phyloP scores from a whole-genome alignment of 1,140 invertebrate genomes.

The Batillaria attramentaria region DNA sequence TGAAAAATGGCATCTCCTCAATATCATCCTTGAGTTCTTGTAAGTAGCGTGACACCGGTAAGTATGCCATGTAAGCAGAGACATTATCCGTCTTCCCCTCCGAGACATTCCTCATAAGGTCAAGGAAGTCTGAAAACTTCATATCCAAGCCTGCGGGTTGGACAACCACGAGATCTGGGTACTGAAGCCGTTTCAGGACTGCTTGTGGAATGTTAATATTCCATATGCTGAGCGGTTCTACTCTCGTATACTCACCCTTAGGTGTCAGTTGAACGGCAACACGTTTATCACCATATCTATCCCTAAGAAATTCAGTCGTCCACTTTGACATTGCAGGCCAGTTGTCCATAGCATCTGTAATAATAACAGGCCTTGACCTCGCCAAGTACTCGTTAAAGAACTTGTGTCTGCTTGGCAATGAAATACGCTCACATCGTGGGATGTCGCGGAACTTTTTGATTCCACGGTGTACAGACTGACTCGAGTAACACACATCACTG shows the following conservation, averaged over 20 bases:
- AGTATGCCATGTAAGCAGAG: constrained; percentile 69
- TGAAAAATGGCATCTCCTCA: constrained; percentile 59
- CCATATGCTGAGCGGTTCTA: constrained; percentile 59
- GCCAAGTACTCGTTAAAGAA: constrained; percentile 66
- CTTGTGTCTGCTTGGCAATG: constrained; percentile 42
- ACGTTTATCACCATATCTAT: constrained; percentile 53
- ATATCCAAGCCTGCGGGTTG: constrained; percentile 61
- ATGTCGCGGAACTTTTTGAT: constrained; percentile 32
- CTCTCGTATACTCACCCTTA: constrained; percentile 65
- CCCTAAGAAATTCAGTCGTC: constrained; percentile 59
- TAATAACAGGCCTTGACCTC: constrained; percentile 66
- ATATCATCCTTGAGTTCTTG: constrained; percentile 62
- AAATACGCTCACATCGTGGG: constrained; percentile 58
- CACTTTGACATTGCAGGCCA: constrained; percentile 65
- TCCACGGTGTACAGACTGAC: neutral
- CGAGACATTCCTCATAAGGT: constrained; percentile 56
- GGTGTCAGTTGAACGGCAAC: constrained; percentile 67
- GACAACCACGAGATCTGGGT: constrained; percentile 67
- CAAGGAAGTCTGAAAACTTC: constrained; percentile 65
- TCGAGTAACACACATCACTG: neutral
- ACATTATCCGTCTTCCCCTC: constrained; percentile 49
- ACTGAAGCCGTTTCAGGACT: constrained; percentile 55
- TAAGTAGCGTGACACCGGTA: constrained; percentile 61
- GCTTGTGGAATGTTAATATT: constrained; percentile 59
- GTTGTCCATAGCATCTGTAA: constrained; percentile 52